phyloP scores from a whole-genome alignment of 2,888 invertebrate species.

The Euplexia lucipara region DNA sequence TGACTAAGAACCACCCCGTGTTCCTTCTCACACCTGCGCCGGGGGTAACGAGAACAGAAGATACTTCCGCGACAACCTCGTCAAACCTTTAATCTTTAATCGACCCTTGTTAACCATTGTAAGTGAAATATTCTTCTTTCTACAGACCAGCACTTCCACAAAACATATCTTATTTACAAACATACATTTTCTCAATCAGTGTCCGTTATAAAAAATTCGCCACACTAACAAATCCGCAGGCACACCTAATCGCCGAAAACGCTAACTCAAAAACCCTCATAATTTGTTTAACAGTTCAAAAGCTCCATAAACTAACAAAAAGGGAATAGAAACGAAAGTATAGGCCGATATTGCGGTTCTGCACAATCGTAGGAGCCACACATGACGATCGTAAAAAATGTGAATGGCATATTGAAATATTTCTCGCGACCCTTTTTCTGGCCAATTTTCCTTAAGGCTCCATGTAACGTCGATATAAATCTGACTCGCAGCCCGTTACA shows the following conservation, averaged over 20 bases:
- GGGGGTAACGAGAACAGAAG: too few species aligned
- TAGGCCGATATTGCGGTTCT: conserved; percentile 83
- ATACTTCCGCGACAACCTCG: too few species aligned
- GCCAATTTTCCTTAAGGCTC: conserved; percentile 83
- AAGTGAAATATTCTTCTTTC: too few species aligned
- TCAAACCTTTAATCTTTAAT: too few species aligned
- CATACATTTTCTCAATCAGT: too few species aligned
- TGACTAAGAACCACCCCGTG: too few species aligned
- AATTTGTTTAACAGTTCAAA: conserved; percentile 68
- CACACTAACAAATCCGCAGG: conserved; percentile 2
- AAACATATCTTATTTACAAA: too few species aligned
- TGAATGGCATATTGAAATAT: conserved; percentile 90
- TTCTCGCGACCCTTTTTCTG: conserved; percentile 85
- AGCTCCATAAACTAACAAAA: conserved; percentile 76
- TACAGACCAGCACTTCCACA: too few species aligned
- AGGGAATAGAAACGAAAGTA: conserved; percentile 75
- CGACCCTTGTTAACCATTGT: too few species aligned
- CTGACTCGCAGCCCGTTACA: conserved; percentile 77
- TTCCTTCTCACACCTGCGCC: too few species aligned
- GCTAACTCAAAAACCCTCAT: conserved; percentile 50
- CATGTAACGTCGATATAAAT: conserved; percentile 84
- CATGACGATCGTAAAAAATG: conserved; percentile 88
- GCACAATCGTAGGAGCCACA: conserved; percentile 84
- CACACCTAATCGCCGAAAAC: conserved; percentile 8
- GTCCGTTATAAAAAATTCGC: not conserved